Percentiles rank a stretch among this genome's conserved stretches.
Conservation (phyloP, 2,888 invertebrate species). For the Trilocha varians region DNA sequence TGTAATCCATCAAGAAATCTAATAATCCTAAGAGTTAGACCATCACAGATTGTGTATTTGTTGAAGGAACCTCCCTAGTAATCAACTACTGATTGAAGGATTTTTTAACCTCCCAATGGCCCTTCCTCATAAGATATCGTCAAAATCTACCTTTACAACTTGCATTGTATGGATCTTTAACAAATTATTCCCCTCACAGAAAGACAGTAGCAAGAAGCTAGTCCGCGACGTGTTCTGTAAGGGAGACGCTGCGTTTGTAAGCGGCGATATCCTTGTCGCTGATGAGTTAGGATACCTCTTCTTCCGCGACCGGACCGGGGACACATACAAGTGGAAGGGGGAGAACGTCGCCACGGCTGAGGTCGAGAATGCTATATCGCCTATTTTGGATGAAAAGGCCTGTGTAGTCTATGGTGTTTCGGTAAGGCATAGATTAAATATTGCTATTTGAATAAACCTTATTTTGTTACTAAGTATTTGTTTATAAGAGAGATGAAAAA, state of each 20-base stretch:
- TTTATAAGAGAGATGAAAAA: too few species aligned
- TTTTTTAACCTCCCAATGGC: too few species aligned
- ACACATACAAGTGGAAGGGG: slow-evolving; percentile 93
- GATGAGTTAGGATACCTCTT: slow-evolving; percentile 95
- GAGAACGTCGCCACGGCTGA: slow-evolving; percentile 98
- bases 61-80: too few species aligned
- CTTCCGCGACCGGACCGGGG: slow-evolving; percentile 92
- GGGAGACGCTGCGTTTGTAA: slow-evolving; percentile 93
- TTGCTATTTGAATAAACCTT: too few species aligned
- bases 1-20: not conserved
- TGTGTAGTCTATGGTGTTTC: slow-evolving; percentile 94
- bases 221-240: slow-evolving; percentile 84
- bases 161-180: too few species aligned
- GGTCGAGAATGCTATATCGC: slow-evolving; percentile 91
- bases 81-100: slow-evolving; percentile 7
- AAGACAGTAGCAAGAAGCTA: slow-evolving; percentile 89
- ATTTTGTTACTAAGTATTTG: too few species aligned
- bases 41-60: too few species aligned
- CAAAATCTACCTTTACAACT: too few species aligned
- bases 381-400: slow-evolving; percentile 81
- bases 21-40: not conserved
- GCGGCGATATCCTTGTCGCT: slow-evolving; percentile 90
- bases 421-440: slow-evolving; percentile 58
- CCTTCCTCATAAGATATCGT: too few species aligned
- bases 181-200: too few species aligned